phyloP scores from a whole-genome alignment of 2,113 vertebrate genomes.

The Dasyornis broadbenti region DNA sequence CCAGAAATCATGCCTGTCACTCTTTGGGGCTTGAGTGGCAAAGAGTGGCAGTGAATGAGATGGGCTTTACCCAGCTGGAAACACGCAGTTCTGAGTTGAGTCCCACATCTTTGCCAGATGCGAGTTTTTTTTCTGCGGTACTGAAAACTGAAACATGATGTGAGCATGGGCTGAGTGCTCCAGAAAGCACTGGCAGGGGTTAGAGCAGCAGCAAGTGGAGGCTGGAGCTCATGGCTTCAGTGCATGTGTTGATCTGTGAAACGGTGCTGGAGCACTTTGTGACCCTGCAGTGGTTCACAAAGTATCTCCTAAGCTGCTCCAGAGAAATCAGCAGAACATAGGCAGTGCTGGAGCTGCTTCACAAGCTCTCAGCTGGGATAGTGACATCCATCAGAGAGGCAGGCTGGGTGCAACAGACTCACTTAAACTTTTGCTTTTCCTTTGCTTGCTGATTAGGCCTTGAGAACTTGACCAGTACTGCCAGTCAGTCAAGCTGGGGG shows the following conservation, averaged over 20 bases:
- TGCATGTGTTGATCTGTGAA: neutral
- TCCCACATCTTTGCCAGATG: neutral
- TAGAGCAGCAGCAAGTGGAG: neutral
- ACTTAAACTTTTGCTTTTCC: neutral
- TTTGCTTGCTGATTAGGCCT: neutral
- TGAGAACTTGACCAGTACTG: neutral
- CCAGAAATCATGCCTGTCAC: neutral
- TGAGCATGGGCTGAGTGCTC: neutral
- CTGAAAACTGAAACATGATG: neutral
- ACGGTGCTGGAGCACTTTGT: neutral
- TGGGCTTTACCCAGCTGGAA: neutral
- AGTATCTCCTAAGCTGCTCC: neutral
- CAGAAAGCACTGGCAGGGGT: neutral
- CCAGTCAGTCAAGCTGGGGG: neutral
- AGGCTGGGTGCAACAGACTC: neutral
- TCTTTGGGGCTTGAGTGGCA: neutral
- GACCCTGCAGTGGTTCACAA: neutral
- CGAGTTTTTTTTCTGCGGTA: neutral
- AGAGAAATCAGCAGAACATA: neutral
- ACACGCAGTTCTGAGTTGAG: neutral
- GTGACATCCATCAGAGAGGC: neutral
- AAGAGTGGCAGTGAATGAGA: neutral
- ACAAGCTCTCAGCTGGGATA: neutral
- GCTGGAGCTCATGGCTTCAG: neutral
- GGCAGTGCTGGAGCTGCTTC: neutral